Conservation (phyloP, 2,797 vertebrate genomes). For the Clarias pachynema region DNA sequence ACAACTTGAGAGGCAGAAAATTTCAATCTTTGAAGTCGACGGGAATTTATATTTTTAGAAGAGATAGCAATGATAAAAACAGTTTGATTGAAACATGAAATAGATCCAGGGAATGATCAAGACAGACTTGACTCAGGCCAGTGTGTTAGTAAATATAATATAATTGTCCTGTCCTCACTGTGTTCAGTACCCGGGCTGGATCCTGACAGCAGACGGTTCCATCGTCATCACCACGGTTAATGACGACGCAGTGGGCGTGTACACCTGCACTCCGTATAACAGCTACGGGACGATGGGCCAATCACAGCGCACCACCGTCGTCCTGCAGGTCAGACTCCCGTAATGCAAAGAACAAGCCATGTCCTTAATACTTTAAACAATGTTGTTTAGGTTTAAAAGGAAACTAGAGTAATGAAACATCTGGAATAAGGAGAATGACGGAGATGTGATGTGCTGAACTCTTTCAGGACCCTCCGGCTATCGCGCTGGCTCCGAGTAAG, state of each 20-base stretch:
- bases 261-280: conserved; percentile 89
- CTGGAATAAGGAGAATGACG: neutral
- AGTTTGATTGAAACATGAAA: neutral
- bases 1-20: no score
- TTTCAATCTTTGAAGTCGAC: no score
- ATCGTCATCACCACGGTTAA: conserved; percentile 84
- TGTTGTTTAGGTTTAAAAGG: no score
- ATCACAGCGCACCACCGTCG: conserved; percentile 78
- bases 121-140: neutral
- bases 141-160: neutral
- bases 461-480: conserved; percentile 85
- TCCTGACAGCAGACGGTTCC: conserved; percentile 76
- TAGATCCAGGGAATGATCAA: no score
- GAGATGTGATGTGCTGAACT: conserved; percentile 1
- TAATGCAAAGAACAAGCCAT: neutral
- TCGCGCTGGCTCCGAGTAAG: conserved; percentile 79
- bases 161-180: neutral
- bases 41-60: neutral
- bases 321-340: conserved; percentile 81
- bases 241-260: conserved; percentile 84
- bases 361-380: neutral
- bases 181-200: conserved; percentile 89
- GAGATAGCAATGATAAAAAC: neutral
- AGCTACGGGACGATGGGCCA: conserved; percentile 85
- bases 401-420: neutral